Evolutionary conservation across 2,888 invertebrate species (phyloP), one percentile per base, ranked within the genome.

Genomic region (Luperina nickerlii): DNA sequence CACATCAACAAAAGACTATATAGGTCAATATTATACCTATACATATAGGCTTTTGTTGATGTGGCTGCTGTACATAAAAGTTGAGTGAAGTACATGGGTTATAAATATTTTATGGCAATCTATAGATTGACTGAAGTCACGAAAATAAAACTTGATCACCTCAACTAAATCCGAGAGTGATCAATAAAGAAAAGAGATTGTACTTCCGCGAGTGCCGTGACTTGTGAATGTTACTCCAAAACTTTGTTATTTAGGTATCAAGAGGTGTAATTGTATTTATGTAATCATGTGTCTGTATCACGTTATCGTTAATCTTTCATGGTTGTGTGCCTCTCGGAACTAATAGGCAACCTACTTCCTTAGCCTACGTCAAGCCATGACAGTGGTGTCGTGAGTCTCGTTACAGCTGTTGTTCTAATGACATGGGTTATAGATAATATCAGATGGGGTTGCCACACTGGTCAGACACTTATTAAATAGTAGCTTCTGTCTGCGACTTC

Each of bases 91-190:
- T 32, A 32, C 32, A 32, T 32, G 32, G 32, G 32, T 32, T 32
- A 32, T 32, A n/a, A n/a, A n/a, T n/a, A n/a, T n/a, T n/a, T n/a
- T n/a, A 32, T 32, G 32, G 32, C 32, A 1, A 32, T 32, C 32
- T 1, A 32, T 32, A 32, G 32, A 32, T 80, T 82, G 79, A 27
- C 48, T 71, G 32, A 63, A 85, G 78, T 89, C 90, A 88, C 86
- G 87, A 83, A 81, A 85, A 82, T 74, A 87, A 87, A 88, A 89
- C 87, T 91, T 88, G 90, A 89, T 91, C 84, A 89, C 92, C 90
- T 92, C 84, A 86, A 89, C 89, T 86, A 81, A 84, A 82, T 74
- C 70, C 73, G 75, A 87, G 84, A 86, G 71, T 79, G 81, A 87
- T 90, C 83, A 85, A 83, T 79, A 87, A 84, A 79, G 82, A 87